Percentiles rank a stretch among this genome's conserved stretches.
phyloP scores from a whole-genome alignment of 2,113 vertebrate species.

The Larimichthys crocea region DNA sequence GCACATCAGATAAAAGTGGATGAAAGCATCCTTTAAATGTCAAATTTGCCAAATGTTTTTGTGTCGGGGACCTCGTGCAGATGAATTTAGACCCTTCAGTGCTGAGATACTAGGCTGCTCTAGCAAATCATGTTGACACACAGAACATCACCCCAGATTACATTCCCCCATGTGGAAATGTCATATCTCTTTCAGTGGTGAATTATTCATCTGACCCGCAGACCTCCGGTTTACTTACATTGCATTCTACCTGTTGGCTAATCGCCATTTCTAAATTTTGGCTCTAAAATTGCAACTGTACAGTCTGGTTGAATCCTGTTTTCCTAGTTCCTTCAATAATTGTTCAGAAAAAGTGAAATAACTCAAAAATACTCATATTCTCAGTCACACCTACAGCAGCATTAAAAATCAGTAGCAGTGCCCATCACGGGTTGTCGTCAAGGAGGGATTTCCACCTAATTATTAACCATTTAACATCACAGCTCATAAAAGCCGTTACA shows the following conservation, averaged over 20 bases:
- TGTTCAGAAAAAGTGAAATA: no score
- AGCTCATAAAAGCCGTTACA: slow-evolving; percentile 90
- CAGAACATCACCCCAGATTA: slow-evolving; percentile 27
- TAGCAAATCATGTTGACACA: slow-evolving; percentile 36
- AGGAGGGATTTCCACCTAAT: slow-evolving; percentile 78
- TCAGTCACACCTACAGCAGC: not conserved
- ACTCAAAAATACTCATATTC: not conserved
- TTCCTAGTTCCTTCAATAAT: not conserved
- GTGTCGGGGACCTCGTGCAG: not conserved
- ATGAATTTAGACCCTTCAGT: slow-evolving; percentile 17
- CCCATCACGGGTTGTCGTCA: not conserved
- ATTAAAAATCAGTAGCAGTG: not conserved
- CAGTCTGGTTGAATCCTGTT: not conserved
- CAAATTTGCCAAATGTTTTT: slow-evolving; percentile 25
- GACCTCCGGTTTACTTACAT: slow-evolving; percentile 25
- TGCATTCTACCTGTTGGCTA: not conserved
- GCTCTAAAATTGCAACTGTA: not conserved
- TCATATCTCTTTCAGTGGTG: slow-evolving; percentile 35
- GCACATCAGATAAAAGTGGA: slow-evolving; percentile 40
- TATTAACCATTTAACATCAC: slow-evolving; percentile 88
- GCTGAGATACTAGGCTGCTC: slow-evolving; percentile 1
- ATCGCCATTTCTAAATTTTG: not conserved
- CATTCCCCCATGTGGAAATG: slow-evolving; percentile 39
- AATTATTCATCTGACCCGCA: slow-evolving; percentile 36
- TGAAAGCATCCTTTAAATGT: slow-evolving; percentile 46